These are phyloP conservation scores for Papilio xuthus DNA, from an alignment of 1,140 invertebrate genomes.

Conservation along the genomic window DNA sequence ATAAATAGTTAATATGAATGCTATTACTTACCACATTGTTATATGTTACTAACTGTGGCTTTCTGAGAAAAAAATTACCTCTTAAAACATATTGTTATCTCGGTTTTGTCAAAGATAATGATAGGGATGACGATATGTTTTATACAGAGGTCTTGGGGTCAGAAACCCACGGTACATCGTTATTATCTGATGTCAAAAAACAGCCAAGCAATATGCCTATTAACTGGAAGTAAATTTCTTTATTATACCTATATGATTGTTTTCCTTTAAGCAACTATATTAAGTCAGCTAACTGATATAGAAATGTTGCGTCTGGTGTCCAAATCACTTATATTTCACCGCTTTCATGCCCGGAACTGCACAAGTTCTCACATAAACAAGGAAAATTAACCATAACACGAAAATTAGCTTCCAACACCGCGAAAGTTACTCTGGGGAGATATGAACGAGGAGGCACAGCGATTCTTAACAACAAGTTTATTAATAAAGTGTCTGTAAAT, in stretches of 20 bases:
- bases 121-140: too few species aligned
- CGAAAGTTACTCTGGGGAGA: slow-evolving; percentile 45
- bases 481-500: slow-evolving; percentile 46
- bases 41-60: background rate
- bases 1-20: background rate
- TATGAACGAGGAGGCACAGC: slow-evolving; percentile 42
- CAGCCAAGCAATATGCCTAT: too few species aligned
- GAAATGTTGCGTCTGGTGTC: background rate
- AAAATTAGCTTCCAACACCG: slow-evolving; percentile 50
- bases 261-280: background rate
- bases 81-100: too few species aligned
- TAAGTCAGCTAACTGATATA: slow-evolving; percentile 27
- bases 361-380: slow-evolving; percentile 47
- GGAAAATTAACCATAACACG: slow-evolving; percentile 57
- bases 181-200: too few species aligned
- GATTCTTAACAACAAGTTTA: slow-evolving; percentile 45
- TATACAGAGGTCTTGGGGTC: too few species aligned
- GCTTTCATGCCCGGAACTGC: slow-evolving; percentile 39
- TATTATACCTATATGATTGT: background rate
- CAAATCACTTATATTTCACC: slow-evolving; percentile 42
- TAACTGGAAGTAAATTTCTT: background rate
- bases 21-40: background rate
- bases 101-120: too few species aligned
- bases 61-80: too few species aligned
- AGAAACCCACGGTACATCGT: too few species aligned